Evolutionary conservation across 2,113 vertebrate species (phyloP), one percentile per base, ranked within the genome.

Genomic region (Conger conger): DNA sequence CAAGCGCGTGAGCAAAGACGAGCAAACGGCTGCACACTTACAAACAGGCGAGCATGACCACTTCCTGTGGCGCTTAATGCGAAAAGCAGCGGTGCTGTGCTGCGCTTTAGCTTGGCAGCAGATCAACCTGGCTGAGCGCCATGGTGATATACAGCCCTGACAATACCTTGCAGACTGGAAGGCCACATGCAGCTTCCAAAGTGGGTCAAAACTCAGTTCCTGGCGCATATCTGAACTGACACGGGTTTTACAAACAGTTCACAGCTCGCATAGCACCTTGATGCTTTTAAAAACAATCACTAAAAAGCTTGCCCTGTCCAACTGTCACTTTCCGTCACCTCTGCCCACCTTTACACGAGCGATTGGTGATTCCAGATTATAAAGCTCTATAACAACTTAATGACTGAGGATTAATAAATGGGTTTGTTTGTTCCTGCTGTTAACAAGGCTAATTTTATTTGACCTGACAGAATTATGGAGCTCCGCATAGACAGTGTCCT

Each of bases 21-120:
- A 68, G 45, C 35, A 36, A 1, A 8, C 57, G 36, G 57, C 79
- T 15, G 9, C 53, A 81, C 27, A 45, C 57, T 38, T 73, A 81
- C 37, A 50, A 63, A 18, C 18, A 63, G 79, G 18, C 5, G 35
- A 85, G 78, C 53, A 84, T 20, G n/a, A 73, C 79, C 36, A 17
- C 79, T 81, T 85, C 63, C 84, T 85, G 60, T 50, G 6, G n/a
- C 27, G 36, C 60, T 42, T 50, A 40, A n/a, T 42, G 33, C 13
- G 57, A 85, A 85, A 9, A 76, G 40, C n/a, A 79, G 83, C 0
- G n/a, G 18, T 15, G 18, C n/a, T 76, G 63, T 42, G 54, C 57
- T 76, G 40, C 45, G 54, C 57, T 73, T 35, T 37, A 68, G 83
- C 54, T 45, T 80, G 84, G 79, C 40, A n/a, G 36, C 37, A 20